phyloP scores from a whole-genome alignment of 2,113 vertebrate genomes.

The Mobula hypostoma region DNA sequence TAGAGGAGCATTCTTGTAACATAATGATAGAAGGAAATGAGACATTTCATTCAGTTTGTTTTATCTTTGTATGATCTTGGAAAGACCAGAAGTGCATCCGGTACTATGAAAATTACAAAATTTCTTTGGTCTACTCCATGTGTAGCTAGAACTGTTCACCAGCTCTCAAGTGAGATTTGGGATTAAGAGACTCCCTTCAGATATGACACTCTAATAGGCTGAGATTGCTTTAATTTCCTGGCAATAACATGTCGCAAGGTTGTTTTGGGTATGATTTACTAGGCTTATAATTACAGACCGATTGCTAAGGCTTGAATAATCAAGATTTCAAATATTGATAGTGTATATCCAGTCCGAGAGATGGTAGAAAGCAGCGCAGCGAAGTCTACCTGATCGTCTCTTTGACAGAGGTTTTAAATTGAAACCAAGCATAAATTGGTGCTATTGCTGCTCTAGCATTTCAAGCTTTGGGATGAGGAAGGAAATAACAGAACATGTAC shows the following conservation, averaged over 20 bases:
- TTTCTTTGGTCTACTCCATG: neutral
- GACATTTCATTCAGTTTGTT: neutral
- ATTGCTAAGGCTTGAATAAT: too few relatives aligned
- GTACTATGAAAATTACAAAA: neutral
- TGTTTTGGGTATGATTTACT: too few relatives aligned
- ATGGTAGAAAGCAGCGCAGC: neutral
- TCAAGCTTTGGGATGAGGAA: neutral
- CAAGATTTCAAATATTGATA: neutral
- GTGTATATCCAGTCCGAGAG: neutral
- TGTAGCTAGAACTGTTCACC: neutral
- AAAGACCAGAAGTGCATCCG: neutral
- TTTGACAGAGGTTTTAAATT: neutral
- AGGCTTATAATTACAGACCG: neutral
- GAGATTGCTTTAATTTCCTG: neutral
- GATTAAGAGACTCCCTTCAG: neutral
- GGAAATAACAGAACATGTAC: neutral
- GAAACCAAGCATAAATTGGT: neutral
- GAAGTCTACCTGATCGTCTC: neutral
- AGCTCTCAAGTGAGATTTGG: neutral
- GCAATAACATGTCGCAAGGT: neutral
- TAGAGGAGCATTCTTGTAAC: neutral
- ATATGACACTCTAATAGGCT: neutral
- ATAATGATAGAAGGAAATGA: neutral
- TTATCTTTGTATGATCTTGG: neutral
- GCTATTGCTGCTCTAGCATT: neutral